Conservation (phyloP, 1,140 invertebrate genomes). For the Drosophila hydei region DNA sequence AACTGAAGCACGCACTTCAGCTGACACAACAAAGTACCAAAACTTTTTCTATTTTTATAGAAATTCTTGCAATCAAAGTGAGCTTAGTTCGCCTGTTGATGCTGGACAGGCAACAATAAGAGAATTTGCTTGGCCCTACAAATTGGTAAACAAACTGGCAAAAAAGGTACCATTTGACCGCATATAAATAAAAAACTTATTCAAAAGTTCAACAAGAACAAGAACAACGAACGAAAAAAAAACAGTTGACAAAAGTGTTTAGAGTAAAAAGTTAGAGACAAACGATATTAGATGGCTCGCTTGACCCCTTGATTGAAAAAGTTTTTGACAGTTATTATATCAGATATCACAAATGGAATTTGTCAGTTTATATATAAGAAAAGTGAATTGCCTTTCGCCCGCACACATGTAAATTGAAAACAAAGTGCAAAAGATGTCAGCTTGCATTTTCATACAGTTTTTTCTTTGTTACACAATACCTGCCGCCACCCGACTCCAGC, state of each 20-base stretch:
- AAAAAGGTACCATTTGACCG: neutral
- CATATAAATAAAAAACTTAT: slow-evolving; percentile 37
- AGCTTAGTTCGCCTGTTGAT: slow-evolving; percentile 31
- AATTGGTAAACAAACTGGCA: slow-evolving; percentile 49
- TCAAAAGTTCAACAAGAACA: slow-evolving; percentile 39
- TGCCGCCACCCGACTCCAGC: neutral
- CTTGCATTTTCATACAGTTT: slow-evolving; percentile 36
- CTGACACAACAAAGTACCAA: no score
- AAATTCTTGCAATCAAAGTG: neutral
- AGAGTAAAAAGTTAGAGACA: slow-evolving; percentile 12
- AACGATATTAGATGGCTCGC: slow-evolving; percentile 23
- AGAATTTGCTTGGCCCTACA: no score
- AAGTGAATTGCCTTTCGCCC: slow-evolving; percentile 22
- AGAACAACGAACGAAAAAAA: no score
- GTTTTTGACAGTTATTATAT: slow-evolving; percentile 31
- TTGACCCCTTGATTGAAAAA: slow-evolving; percentile 21
- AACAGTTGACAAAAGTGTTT: slow-evolving; percentile 25
- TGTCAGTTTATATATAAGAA: slow-evolving; percentile 1
- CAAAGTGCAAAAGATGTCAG: slow-evolving; percentile 46
- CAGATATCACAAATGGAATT: slow-evolving; percentile 1
- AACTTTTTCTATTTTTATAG: no score
- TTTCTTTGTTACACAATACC: slow-evolving; percentile 31
- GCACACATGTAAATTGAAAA: slow-evolving; percentile 46
- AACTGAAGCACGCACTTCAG: no score
- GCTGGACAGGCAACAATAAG: slow-evolving; percentile 31